phyloP scores from a whole-genome alignment of 2,888 invertebrate species.

The Hoplodrina blanda region DNA sequence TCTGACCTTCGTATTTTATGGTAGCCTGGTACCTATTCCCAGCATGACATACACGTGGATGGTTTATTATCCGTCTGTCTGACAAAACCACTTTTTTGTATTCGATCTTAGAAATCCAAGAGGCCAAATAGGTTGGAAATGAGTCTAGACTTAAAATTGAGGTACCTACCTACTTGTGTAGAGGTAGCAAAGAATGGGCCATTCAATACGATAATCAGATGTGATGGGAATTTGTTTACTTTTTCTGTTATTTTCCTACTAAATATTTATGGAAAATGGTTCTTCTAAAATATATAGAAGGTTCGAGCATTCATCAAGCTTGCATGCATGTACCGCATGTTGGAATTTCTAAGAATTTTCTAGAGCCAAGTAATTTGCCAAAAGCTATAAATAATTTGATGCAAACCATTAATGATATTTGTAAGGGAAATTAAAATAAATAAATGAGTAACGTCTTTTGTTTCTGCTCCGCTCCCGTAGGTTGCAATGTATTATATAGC shows the following conservation, averaged over 20 bases:
- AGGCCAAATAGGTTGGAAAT: slow-evolving; percentile 8
- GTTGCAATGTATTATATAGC: too few species aligned
- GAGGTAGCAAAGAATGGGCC: background rate
- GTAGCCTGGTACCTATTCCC: slow-evolving; percentile 38
- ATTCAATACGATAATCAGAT: background rate
- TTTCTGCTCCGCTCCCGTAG: too few species aligned
- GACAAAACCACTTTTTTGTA: slow-evolving; percentile 22
- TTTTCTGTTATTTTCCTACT: background rate
- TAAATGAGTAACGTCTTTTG: too few species aligned
- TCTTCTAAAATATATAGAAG: background rate
- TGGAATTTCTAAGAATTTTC: background rate
- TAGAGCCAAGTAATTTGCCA: background rate
- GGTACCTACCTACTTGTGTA: background rate
- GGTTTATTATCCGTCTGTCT: slow-evolving; percentile 26
- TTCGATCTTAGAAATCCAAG: slow-evolving; percentile 19
- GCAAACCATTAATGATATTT: too few species aligned
- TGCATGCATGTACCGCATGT: background rate
- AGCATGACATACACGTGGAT: slow-evolving; percentile 41
- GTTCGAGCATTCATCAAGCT: background rate
- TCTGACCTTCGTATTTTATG: slow-evolving; percentile 50
- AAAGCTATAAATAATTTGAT: too few species aligned
- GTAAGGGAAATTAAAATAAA: too few species aligned
- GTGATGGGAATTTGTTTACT: background rate
- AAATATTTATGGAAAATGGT: background rate
- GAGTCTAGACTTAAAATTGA: slow-evolving; percentile 31